Evolutionary conservation across 2,113 vertebrate species (phyloP).

Genomic region (Python bivittatus): DNA sequence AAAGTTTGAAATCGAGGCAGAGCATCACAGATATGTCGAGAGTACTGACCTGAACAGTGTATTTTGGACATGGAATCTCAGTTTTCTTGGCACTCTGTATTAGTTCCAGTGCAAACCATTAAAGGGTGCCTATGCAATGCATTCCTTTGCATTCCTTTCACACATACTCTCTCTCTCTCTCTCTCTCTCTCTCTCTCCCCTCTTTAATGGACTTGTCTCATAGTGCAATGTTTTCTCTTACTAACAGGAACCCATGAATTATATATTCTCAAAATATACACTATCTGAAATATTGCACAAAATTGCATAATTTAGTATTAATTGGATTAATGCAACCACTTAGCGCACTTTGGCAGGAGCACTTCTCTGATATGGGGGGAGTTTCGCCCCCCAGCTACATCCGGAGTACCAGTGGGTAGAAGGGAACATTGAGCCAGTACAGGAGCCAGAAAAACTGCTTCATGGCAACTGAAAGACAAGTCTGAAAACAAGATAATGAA

Average conservation of each 20-base stretch:
- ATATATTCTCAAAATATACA: background rate
- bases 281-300: constrained; percentile 3
- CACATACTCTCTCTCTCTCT: background rate
- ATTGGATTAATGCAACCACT: background rate
- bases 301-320: background rate
- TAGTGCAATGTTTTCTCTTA: background rate
- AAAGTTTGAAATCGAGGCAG: background rate
- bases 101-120: background rate
- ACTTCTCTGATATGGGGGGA: background rate
- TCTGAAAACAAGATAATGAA: constrained; percentile 76
- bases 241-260: constrained; percentile 1
- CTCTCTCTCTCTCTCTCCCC: background rate
- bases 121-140: too few species aligned
- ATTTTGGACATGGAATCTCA: background rate
- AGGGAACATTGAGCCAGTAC: constrained; percentile 13
- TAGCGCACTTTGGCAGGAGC: background rate
- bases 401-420: constrained; percentile 31
- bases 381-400: background rate
- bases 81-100: background rate
- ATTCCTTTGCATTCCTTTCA: background rate
- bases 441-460: constrained; percentile 62
- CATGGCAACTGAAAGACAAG: constrained; percentile 77
- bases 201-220: background rate
- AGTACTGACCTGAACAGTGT: background rate
- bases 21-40: background rate